Conservation (phyloP, 1,140 invertebrate species). For the Contarinia nasturtii region DNA sequence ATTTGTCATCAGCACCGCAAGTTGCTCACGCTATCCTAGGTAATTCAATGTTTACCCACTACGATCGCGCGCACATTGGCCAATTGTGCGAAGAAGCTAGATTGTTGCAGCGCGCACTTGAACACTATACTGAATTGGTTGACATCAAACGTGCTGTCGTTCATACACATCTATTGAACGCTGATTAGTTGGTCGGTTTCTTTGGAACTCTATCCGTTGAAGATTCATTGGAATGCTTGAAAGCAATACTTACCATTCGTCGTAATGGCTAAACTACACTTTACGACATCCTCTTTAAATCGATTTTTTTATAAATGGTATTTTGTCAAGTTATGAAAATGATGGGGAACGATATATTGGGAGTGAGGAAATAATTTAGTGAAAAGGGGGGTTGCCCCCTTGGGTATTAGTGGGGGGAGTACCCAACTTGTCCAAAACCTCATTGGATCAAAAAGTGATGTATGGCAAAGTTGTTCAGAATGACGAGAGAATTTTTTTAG, state of each 20-base stretch:
- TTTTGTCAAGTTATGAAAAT: too few relatives aligned
- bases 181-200: slow-evolving; percentile 97
- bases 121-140: slow-evolving; percentile 91
- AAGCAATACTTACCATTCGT: slow-evolving; percentile 93
- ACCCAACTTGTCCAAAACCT: too few relatives aligned
- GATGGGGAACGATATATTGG: too few relatives aligned
- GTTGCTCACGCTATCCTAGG: slow-evolving; percentile 98
- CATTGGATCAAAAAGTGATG: too few relatives aligned
- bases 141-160: slow-evolving; percentile 98
- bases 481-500: too few relatives aligned
- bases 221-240: slow-evolving; percentile 95
- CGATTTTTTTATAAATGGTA: too few relatives aligned
- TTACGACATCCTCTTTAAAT: too few relatives aligned
- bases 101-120: slow-evolving; percentile 79
- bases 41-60: slow-evolving; percentile 99
- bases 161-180: slow-evolving; percentile 89
- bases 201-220: slow-evolving; percentile 97
- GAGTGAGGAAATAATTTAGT: too few relatives aligned
- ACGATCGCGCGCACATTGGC: slow-evolving; percentile 92
- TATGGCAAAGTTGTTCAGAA: too few relatives aligned
- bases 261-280: too few relatives aligned
- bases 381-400: too few relatives aligned
- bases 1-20: slow-evolving; percentile 94
- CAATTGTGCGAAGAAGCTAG: slow-evolving; percentile 99
- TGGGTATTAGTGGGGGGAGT: too few relatives aligned